phyloP scores from a whole-genome alignment of 2,113 vertebrate species.

The Halcyon senegalensis region DNA sequence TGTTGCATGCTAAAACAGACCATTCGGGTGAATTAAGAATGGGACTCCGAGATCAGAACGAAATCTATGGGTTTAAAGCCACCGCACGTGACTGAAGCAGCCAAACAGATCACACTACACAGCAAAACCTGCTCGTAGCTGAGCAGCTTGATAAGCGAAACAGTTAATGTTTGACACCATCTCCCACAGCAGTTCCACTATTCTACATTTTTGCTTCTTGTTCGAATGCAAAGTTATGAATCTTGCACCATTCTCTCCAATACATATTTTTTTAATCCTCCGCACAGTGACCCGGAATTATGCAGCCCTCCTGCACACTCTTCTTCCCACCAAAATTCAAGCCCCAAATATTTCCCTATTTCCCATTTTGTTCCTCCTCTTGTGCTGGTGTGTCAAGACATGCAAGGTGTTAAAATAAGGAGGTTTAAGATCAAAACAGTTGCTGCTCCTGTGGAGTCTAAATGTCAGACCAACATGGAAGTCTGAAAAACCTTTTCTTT shows the following conservation, averaged over 20 bases:
- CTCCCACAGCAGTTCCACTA: background rate
- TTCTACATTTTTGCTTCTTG: background rate
- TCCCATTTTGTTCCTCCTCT: background rate
- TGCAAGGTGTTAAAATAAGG: constrained; percentile 47
- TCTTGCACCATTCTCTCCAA: background rate
- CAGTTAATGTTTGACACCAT: background rate
- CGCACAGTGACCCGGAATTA: background rate
- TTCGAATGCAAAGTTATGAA: background rate
- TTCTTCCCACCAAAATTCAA: background rate
- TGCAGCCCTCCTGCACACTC: background rate
- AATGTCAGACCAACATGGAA: constrained; percentile 73
- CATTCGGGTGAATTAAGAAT: background rate
- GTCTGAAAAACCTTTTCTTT: constrained; percentile 61
- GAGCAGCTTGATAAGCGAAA: background rate
- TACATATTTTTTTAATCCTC: background rate
- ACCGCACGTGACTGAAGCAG: background rate
- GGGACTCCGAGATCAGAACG: background rate
- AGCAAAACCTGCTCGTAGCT: background rate
- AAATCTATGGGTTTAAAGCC: background rate
- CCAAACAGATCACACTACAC: background rate
- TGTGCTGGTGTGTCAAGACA: background rate
- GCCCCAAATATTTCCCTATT: background rate
- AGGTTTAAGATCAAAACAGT: constrained; percentile 67
- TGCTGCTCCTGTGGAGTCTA: constrained; percentile 67
- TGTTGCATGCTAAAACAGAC: background rate